phyloP scores from a whole-genome alignment of 2,888 invertebrate species.

The Taphrorychus bicolor region DNA sequence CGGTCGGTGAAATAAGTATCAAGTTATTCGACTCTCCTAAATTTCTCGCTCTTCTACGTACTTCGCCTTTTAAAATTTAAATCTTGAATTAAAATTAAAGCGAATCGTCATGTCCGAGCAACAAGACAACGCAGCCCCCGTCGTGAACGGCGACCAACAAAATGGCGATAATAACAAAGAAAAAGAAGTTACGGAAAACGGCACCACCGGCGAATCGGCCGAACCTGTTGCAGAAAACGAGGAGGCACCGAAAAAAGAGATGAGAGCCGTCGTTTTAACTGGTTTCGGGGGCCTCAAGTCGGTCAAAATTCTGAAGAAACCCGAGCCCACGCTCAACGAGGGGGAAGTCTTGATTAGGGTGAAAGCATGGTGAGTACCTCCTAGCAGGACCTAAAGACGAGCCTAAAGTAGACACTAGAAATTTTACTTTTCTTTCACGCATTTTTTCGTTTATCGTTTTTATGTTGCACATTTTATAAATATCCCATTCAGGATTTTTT shows the following conservation, averaged over 20 bases:
- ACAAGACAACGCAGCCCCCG: constrained; percentile 44
- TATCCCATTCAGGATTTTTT: no score
- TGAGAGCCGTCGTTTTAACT: constrained; percentile 84
- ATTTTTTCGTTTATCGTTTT: no score
- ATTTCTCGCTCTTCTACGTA: constrained; percentile 8
- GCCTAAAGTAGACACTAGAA: no score
- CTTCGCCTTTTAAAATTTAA: constrained; percentile 15
- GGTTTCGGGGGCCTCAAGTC: constrained; percentile 87
- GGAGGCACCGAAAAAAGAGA: constrained; percentile 74
- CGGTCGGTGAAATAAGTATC: constrained; percentile 31
- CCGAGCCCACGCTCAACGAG: constrained; percentile 74
- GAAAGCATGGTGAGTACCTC: constrained; percentile 87
- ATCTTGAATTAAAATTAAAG: constrained; percentile 3
- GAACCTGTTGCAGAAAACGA: constrained; percentile 54
- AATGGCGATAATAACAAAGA: constrained; percentile 45
- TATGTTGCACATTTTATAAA: no score
- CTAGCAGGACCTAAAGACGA: no score
- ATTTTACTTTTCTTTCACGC: constrained; percentile 18
- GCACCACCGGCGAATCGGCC: constrained; percentile 58
- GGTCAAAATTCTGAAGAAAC: constrained; percentile 82
- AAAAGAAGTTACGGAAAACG: constrained; percentile 58
- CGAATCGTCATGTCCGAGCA: constrained; percentile 55
- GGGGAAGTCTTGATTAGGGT: constrained; percentile 84
- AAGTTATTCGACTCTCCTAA: constrained; percentile 32
- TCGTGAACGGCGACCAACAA: constrained; percentile 47